phyloP scores from a whole-genome alignment of 2,888 invertebrate genomes.

The Spodoptera exigua region DNA sequence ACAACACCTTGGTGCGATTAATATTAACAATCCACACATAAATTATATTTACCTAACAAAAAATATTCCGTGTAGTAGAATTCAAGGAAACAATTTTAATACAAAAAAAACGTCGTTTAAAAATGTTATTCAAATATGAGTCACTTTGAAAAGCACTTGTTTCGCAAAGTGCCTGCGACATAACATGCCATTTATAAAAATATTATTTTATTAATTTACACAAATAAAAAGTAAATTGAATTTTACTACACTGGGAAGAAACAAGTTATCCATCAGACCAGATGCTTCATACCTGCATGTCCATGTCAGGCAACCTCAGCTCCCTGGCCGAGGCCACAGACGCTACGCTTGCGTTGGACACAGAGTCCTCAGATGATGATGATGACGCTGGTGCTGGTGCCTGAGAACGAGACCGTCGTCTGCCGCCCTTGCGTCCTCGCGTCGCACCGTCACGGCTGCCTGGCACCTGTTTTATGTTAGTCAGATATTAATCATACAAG shows the following conservation, averaged over 20 bases:
- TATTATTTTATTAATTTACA: too few species aligned
- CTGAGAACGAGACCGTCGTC: constrained; percentile 82
- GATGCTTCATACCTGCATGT: constrained; percentile 77
- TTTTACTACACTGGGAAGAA: constrained; percentile 1
- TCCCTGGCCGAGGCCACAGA: constrained; percentile 84
- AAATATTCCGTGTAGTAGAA: background rate
- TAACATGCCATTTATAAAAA: background rate
- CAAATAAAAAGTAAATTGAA: constrained; percentile 15
- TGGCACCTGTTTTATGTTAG: constrained; percentile 71
- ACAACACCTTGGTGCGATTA: background rate
- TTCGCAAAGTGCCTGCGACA: constrained; percentile 24
- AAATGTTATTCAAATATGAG: constrained; percentile 8
- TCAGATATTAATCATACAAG: too few species aligned
- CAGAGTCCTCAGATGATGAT: constrained; percentile 80
- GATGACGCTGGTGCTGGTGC: constrained; percentile 83
- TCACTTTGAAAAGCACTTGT: constrained; percentile 6
- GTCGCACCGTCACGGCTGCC: constrained; percentile 70
- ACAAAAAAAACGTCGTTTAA: background rate
- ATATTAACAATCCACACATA: constrained; percentile 15
- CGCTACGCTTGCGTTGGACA: constrained; percentile 83
- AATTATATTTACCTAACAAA: too few species aligned
- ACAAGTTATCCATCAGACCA: background rate
- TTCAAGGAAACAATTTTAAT: background rate
- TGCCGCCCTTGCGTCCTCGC: constrained; percentile 78
- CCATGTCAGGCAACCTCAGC: constrained; percentile 78